These are phyloP conservation scores for Ommatoiulus sabulosus DNA, from an alignment of 2,888 invertebrate genomes.

Conservation along the genomic window DNA sequence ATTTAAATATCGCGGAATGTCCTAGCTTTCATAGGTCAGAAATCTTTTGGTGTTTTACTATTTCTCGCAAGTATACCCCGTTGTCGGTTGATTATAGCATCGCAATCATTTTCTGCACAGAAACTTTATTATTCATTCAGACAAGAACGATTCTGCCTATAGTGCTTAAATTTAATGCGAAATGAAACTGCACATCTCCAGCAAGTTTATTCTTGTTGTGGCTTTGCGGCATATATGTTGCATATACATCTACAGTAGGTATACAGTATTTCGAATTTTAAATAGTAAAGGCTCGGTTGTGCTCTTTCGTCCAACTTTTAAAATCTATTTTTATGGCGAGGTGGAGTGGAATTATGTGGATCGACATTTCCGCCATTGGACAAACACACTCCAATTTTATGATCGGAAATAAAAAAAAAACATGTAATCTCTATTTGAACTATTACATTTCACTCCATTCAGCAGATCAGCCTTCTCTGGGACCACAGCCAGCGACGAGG, in stretches of 20 bases:
- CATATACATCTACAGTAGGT: too few relatives aligned
- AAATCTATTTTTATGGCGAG: conserved; percentile 1
- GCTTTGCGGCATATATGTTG: background rate
- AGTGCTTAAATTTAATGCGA: background rate
- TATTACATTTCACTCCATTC: conserved; percentile 31
- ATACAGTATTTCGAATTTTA: too few relatives aligned
- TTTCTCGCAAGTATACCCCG: too few relatives aligned
- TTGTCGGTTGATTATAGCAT: background rate
- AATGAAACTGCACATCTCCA: background rate
- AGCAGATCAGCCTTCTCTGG: conserved; percentile 22
- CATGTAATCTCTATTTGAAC: conserved; percentile 15
- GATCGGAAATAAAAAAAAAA: background rate
- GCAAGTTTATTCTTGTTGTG: background rate
- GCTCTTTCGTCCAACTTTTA: conserved; percentile 2
- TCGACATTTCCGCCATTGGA: too few relatives aligned
- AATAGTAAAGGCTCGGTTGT: background rate
- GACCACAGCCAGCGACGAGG: background rate
- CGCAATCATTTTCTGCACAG: background rate
- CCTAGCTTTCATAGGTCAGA: too few relatives aligned
- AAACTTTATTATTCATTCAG: background rate
- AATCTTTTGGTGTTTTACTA: too few relatives aligned
- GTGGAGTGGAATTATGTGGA: background rate
- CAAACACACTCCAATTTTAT: conserved; percentile 2
- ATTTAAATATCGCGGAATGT: too few relatives aligned
- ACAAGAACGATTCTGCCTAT: background rate